Base-by-base conservation (phyloP, 2,888 invertebrate species). In the Troglohyphantes excavatus region DNA sequence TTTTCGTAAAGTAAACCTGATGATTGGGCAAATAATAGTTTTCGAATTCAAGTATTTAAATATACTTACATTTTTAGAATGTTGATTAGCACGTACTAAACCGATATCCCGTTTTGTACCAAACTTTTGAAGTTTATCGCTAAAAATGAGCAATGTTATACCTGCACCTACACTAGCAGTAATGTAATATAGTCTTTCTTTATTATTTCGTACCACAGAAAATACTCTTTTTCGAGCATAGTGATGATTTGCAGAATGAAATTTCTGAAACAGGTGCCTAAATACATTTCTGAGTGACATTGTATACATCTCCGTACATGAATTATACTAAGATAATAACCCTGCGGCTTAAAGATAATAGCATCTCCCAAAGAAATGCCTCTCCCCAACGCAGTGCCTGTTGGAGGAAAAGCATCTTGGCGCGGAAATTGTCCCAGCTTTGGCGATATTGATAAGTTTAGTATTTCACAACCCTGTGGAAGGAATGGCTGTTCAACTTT, bases 81-180 rank as follows among this genome's bases (percentile, higher is more conserved):
- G 73, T 33, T 83, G 89, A 65, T 90, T 90, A 29, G 85, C 90
- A 46, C 67, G 85, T 43, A 84, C 85, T 67, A 90, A 43, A 23
- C 67, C 90, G 33, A 90, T 83, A 33, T 90, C 90, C 21, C 85
- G 72, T 75, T 65, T 84, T 0, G 85, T 75, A 61, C 90, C 90
- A 43, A 90, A 90, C 26, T 90, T 90, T 72, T 90, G 90, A 9
- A 90, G 73, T 75, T 81, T 81, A 59, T 90, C 85, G 61, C 90
- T 81, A 27, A 90, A 90, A 23, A 90, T 68, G 23, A 78, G 27
- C 23, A 90, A 68, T 27, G 85, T 90, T 13, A 85, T 67, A 13
- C 79, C 85, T 13, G 83, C 68, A 17, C 90, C 90, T 11, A 81
- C 61, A 61, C 67, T 59, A 27, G 67, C 90, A 33, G 73, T 65